A percentile compares a stretch with the other conserved stretches of the same genome.
phyloP scores from a whole-genome alignment of 2,888 invertebrate genomes.

The Xestia sexstrigata region DNA sequence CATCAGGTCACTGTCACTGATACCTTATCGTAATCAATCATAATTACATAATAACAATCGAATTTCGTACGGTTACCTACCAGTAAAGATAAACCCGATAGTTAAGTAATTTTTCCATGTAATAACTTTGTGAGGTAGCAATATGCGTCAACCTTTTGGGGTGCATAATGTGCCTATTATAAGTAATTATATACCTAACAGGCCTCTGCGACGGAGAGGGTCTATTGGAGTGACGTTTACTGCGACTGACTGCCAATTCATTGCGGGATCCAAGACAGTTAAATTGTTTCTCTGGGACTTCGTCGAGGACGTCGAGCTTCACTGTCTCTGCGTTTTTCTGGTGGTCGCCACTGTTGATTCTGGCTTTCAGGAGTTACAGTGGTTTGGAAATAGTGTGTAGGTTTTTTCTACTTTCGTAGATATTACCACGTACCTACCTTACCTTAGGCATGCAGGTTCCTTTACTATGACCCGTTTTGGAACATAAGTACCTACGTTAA shows the following conservation, averaged over 20 bases:
- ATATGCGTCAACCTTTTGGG: slow-evolving; percentile 11
- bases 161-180: neutral
- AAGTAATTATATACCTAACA: too few species aligned
- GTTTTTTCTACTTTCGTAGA: neutral
- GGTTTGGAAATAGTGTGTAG: too few species aligned
- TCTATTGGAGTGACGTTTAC: neutral
- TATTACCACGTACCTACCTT: neutral
- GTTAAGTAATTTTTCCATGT: slow-evolving; percentile 11
- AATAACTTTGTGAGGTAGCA: neutral
- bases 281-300: too few species aligned
- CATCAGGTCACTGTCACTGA: slow-evolving; percentile 55
- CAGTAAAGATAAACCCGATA: slow-evolving; percentile 21
- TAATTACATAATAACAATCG: slow-evolving; percentile 55
- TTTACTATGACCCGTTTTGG: neutral
- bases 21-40: slow-evolving; percentile 52
- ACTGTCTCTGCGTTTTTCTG: too few species aligned
- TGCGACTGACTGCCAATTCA: neutral
- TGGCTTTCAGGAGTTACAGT: too few species aligned
- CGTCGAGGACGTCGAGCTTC: too few species aligned
- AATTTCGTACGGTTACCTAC: slow-evolving; percentile 14
- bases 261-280: too few species aligned
- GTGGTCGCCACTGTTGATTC: too few species aligned
- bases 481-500: too few species aligned
- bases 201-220: neutral
- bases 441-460: neutral